Base-by-base conservation (phyloP, 2,113 vertebrate genomes). In the Indri indri region DNA sequence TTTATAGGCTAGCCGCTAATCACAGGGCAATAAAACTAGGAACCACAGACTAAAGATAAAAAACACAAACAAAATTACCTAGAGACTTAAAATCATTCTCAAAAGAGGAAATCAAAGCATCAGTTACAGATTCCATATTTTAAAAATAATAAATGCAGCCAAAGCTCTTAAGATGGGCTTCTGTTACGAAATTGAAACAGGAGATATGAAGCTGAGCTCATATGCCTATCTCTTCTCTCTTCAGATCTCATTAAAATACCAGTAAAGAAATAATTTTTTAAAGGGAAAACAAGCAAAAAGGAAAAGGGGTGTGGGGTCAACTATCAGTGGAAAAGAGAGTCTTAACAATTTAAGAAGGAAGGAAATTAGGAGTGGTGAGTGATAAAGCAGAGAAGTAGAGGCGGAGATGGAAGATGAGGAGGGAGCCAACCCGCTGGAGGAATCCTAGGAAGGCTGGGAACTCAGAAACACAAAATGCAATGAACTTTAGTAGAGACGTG, bases 31-130 rank as follows among this genome's bases (percentile, higher is more conserved):
- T 73, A 82, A 95, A 95, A 93, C 61, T 57, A 85, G 59, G 63
- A 66, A 91, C 42, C 50, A 83, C 4, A 79, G 63, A 79, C 18
- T 93, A 74, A 77, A 88, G 37, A 81, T 59, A 84, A 96, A 65
- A 3, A 77, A 45, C 71, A 71, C 45, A 94, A 70, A 76, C 82
- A 86, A 93, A 89, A 81, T 11, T 79, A 91, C 20, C 61, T 71
- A 77, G 42, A 92, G 25, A 73, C 30, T 40, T 85, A 94, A 95
- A 85, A 66, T 81, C 34, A 88, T 82, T 91, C 32, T 86, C 42
- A 22, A 91, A 96, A 95, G 86, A 94, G 66, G 54, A 93, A 96
- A 79, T 59, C 66, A 76, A 93, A 63, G 47, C 22, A 94, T 66
- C 37, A 94, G 68, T 77, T 85, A 85, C 1, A 63, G 27, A 57